phyloP scores from a whole-genome alignment of 2,888 invertebrate species.

The Strigamia crassipes region DNA sequence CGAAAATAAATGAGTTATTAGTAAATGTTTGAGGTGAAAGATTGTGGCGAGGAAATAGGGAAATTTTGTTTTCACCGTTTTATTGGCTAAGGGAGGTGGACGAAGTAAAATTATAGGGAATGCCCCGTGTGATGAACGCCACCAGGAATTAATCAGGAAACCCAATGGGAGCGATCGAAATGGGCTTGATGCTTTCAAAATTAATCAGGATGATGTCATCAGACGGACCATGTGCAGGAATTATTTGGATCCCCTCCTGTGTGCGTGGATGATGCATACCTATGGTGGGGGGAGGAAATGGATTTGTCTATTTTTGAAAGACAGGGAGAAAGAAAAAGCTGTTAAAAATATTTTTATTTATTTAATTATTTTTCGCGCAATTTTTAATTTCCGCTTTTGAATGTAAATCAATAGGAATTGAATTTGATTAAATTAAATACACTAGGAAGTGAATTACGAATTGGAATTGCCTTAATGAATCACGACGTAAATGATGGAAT shows the following conservation, averaged over 20 bases:
- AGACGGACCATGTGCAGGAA: slow-evolving; percentile 43
- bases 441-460: neutral
- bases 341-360: slow-evolving; percentile 1
- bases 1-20: neutral
- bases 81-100: neutral
- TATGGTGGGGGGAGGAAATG: slow-evolving; percentile 29
- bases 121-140: slow-evolving; percentile 32
- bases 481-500: neutral
- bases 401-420: neutral
- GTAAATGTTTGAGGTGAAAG: neutral
- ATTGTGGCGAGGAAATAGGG: neutral
- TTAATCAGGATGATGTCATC: slow-evolving; percentile 47
- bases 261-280: slow-evolving; percentile 46
- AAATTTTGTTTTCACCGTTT: neutral
- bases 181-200: slow-evolving; percentile 43
- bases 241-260: slow-evolving; percentile 39
- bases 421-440: neutral
- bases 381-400: neutral
- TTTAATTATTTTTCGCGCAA: neutral
- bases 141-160: slow-evolving; percentile 43
- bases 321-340: neutral
- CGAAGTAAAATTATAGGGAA: slow-evolving; percentile 5
- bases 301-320: slow-evolving; percentile 22
- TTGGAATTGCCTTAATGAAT: slow-evolving; percentile 15
- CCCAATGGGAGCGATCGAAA: slow-evolving; percentile 43